A percentile compares a stretch with the other conserved stretches of the same genome.
These are phyloP conservation scores for Prunella fulvescens DNA, from an alignment of 2,113 vertebrate species.

Conservation along the genomic window DNA sequence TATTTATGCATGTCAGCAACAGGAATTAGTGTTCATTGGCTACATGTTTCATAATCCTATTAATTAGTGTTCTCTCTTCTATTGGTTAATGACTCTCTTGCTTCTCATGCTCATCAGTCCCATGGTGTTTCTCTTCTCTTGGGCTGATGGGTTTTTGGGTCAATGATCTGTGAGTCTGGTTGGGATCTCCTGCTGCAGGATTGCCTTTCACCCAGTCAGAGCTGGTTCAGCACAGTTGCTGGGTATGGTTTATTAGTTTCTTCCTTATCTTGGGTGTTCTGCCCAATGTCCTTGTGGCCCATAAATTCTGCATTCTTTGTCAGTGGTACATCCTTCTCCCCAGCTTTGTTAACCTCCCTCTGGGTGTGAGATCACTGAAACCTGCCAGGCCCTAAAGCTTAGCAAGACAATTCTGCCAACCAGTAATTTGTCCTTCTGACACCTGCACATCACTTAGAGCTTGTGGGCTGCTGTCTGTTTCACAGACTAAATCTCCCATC, in stretches of 20 bases:
- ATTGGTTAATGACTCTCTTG: neutral
- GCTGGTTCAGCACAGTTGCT: neutral
- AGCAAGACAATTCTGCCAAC: neutral
- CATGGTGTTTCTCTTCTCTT: neutral
- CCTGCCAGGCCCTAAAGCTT: neutral
- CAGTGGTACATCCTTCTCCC: neutral
- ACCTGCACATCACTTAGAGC: neutral
- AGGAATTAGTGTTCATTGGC: neutral
- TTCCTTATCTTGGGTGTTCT: neutral
- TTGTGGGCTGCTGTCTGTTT: neutral
- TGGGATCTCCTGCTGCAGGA: neutral
- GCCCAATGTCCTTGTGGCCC: neutral
- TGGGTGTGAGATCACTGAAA: neutral
- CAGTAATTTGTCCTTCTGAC: neutral
- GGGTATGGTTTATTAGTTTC: neutral
- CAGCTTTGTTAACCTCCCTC: neutral
- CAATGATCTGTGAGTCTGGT: rapidly evolving
- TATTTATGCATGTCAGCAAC: neutral
- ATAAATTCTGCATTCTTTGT: neutral
- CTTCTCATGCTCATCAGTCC: neutral
- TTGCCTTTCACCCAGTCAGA: neutral
- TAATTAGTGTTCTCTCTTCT: neutral
- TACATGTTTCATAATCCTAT: neutral
- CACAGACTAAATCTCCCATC: neutral
- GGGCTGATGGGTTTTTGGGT: neutral